A percentile compares a stretch with the other conserved stretches of the same genome.
Evolutionary conservation across 2,797 vertebrate genomes (phyloP).

Genomic region (Melanotaenia pygmaea): DNA sequence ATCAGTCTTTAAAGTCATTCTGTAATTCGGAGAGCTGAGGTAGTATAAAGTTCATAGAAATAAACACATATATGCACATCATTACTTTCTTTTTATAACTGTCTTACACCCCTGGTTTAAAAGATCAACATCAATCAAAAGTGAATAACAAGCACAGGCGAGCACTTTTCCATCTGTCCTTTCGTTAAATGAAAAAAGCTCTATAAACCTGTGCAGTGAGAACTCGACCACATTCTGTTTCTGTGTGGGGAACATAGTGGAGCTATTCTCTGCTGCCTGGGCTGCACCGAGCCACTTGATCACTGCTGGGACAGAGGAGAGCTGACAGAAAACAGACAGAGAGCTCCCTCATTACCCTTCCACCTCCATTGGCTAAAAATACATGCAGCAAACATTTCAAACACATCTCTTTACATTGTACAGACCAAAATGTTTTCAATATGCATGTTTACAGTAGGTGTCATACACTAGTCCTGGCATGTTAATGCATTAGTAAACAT

Average conservation of each 20-base stretch:
- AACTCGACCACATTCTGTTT: conserved; percentile 27
- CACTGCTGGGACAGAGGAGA: conserved; percentile 46
- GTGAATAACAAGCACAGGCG: background rate
- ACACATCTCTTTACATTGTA: conserved; percentile 8
- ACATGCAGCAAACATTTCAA: conserved; percentile 35
- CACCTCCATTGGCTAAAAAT: conserved; percentile 63
- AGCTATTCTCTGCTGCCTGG: conserved; percentile 24
- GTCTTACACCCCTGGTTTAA: background rate
- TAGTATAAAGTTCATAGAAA: conserved; percentile 33
- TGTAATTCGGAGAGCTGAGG: background rate
- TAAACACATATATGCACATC: conserved; percentile 28
- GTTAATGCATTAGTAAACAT: background rate
- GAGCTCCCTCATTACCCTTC: conserved; percentile 41
- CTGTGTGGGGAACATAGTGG: conserved; percentile 34
- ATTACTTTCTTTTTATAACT: background rate
- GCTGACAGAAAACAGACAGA: conserved; percentile 68
- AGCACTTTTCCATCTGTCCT: background rate
- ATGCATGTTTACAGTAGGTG: background rate
- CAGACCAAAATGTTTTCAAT: background rate
- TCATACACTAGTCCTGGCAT: background rate
- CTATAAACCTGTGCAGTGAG: background rate
- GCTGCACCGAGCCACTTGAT: conserved; percentile 38
- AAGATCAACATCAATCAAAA: background rate
- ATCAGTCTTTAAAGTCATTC: conserved; percentile 10
- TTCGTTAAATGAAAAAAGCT: background rate